Conservation (phyloP, 1,140 invertebrate genomes). For the Lordiphosa mommai region DNA sequence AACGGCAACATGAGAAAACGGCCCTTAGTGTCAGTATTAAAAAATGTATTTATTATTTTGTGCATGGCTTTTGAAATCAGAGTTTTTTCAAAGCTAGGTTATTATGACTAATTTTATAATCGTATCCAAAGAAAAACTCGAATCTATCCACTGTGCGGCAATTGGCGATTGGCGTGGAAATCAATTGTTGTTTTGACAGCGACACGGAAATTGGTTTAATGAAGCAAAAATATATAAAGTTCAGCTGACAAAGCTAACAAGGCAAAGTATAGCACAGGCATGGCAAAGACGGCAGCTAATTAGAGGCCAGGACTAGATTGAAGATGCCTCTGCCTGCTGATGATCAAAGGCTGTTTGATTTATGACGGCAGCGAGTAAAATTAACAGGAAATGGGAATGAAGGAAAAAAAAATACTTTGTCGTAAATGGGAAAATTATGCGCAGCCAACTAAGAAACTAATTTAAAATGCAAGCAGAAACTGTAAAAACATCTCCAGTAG, state of each 20-base stretch:
- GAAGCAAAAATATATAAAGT: constrained; percentile 75
- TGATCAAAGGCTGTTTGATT: constrained; percentile 74
- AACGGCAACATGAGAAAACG: too few relatives aligned
- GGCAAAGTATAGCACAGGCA: constrained; percentile 36
- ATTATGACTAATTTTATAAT: too few relatives aligned
- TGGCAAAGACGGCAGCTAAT: constrained; percentile 55
- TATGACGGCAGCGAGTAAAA: constrained; percentile 66
- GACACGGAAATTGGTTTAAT: constrained; percentile 78
- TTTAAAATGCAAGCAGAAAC: constrained; percentile 52
- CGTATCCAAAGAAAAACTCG: constrained; percentile 10
- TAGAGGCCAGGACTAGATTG: constrained; percentile 65
- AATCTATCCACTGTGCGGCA: constrained; percentile 39
- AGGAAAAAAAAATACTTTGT: constrained; percentile 29
- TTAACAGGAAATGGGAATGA: constrained; percentile 35
- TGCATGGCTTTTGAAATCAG: too few relatives aligned
- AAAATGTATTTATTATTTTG: too few relatives aligned
- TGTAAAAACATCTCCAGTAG: neutral
- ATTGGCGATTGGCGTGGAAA: constrained; percentile 68
- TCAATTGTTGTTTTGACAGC: constrained; percentile 78
- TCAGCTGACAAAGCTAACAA: constrained; percentile 72
- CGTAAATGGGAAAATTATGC: constrained; percentile 70
- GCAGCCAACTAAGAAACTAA: constrained; percentile 54
- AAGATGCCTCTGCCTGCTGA: constrained; percentile 27
- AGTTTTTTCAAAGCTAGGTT: too few relatives aligned
- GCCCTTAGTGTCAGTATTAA: too few relatives aligned